Percentiles rank a stretch among this genome's conserved stretches.
These are phyloP conservation scores for Microhierax caerulescens DNA, from an alignment of 2,797 vertebrate genomes.

Conservation along the genomic window DNA sequence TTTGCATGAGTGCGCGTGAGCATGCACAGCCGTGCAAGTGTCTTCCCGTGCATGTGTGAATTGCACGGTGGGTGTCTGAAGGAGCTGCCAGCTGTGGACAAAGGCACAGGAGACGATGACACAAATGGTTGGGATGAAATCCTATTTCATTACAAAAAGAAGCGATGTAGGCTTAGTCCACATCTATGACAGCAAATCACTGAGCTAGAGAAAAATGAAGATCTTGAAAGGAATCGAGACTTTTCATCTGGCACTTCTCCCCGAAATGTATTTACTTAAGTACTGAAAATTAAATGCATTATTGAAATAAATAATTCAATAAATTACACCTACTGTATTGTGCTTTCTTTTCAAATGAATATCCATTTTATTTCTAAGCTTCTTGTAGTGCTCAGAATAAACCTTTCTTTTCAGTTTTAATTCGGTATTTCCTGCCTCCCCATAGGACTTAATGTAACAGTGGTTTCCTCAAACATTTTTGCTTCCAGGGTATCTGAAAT, in stretches of 20 bases:
- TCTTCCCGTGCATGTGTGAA: not conserved
- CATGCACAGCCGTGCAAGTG: not conserved
- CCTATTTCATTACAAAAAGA: not conserved
- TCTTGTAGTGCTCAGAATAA: not conserved
- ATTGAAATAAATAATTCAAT: not conserved
- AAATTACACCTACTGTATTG: not conserved
- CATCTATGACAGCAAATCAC: not conserved
- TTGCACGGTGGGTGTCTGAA: rapidly evolving
- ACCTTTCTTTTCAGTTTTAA: not conserved
- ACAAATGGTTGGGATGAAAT: not conserved
- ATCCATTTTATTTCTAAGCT: not conserved
- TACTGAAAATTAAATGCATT: not conserved
- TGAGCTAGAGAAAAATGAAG: not conserved
- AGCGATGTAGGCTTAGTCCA: not conserved
- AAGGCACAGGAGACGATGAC: not conserved
- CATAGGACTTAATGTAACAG: not conserved
- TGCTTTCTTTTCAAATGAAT: not conserved
- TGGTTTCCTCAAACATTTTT: not conserved
- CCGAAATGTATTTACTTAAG: not conserved
- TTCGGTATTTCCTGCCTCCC: not conserved
- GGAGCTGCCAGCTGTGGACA: not conserved
- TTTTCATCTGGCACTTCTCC: not conserved
- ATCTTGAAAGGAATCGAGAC: not conserved
- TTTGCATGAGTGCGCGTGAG: not conserved
- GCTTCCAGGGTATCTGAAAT: not conserved